Evolutionary conservation across 2,888 invertebrate species (phyloP), one percentile per base, ranked within the genome.

Genomic region (Lasioglossum pauxillum): DNA sequence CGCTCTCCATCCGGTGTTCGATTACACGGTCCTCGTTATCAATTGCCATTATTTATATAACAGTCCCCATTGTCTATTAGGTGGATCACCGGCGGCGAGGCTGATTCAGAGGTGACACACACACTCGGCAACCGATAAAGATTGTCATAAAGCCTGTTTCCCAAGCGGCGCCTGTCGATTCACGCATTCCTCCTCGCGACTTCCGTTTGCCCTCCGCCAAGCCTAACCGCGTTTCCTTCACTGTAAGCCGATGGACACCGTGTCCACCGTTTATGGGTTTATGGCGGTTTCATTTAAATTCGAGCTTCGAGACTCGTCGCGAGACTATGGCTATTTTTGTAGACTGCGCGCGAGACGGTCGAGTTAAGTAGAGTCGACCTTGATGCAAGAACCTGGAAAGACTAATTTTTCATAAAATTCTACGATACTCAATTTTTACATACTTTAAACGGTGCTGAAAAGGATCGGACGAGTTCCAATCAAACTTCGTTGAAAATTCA

Each of bases 41-140:
- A 84, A 83, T 83, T 86, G 74, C 91, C 91, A 93, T 93, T 93
- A 93, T 94, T 94, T 93, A 91, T 91, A 91, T 93, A 94, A 94
- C 94, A 94, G 90, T 92, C 90, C 89, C 92, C 93, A 93, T 94
- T 94, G 94, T 94, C 93, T 92, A 92, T 90, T 91, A 90, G 85
- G 53, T 82, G 89, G 85, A 91, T 84, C 81, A 81, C 53, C 85
- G 74, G 35, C 35, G 67, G 80, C 82, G 84, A 46, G 84, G 85
- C 88, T 91, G 89, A 90, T 85, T 91, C 91, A 90, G 83, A 76
- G 81, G 74, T 75, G 81, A 78, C 80, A 80, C 80, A 78, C 80
- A 27, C 74, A n/a, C 53, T 53, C 27, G 5, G 76, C 5, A 38
- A 49, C 60, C 82, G 88, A 91, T 85, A 83, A 82, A 88, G 89